Evolutionary conservation across 2,888 invertebrate species (phyloP), one percentile per base, ranked within the genome.

Genomic region (Uloborus plumipes): DNA sequence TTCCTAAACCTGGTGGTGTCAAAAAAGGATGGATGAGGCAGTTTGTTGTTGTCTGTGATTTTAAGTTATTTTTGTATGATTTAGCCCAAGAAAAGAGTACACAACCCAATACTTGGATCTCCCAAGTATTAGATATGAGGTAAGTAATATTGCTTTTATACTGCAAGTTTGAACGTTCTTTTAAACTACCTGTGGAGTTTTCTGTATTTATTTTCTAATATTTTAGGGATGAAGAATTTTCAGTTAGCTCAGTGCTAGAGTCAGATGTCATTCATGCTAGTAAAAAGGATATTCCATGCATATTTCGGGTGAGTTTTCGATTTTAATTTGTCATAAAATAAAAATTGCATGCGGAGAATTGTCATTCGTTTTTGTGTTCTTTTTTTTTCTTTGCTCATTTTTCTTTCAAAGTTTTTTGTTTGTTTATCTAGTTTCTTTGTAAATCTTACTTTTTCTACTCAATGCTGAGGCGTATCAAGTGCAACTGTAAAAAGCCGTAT

Each of bases 1-100:
- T 74, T 84, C 99, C 99, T 4, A 97, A 97, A 89, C 94, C 94
- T 47, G 98, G 98, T 16, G 98, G 98, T 64, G 98, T 99, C 58
- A 97, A 98, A 89, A 96, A 97, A 89, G 99, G 99, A 83, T 99
- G 99, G 99, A 93, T 96, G 89, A 92, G 96, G 84, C 98, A 98
- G 89, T 99, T 97, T 90, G 98, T 99, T 20, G 98, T 98, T 67
- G 98, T 99, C 73, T 99, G 99, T 89, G 99, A 99, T 91, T 99
- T 98, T 91, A 99, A 99, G 90, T 91, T 99, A 87, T 99, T 99
- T 91, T 92, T 99, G 39, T 99, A 98, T 89, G 99, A 99, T 89
- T 95, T 96, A 88, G 94, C 80, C 20, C 84, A 84, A 67, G 84
- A 84, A 20, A 84, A 84, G 71, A 84, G 78, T 51, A 79, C 84